phyloP scores from a whole-genome alignment of 2,888 invertebrate species.

The Suillia variegata region DNA sequence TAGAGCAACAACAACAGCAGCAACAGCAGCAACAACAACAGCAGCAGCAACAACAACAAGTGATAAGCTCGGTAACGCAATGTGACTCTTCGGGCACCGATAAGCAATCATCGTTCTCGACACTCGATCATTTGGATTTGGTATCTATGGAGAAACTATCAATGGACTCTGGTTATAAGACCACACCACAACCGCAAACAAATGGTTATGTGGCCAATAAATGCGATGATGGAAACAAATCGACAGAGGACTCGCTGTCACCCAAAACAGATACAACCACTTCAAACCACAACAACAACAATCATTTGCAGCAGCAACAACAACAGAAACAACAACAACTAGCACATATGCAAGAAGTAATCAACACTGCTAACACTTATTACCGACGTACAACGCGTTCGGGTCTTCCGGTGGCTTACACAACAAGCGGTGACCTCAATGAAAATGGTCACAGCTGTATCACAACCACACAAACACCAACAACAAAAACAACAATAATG shows the following conservation, averaged over 20 bases:
- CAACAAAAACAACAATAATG: too few species aligned
- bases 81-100: constrained; percentile 47
- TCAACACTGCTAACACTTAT: constrained; percentile 36
- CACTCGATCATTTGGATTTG: constrained; percentile 53
- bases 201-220: constrained; percentile 41
- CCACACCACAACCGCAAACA: constrained; percentile 50
- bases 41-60: constrained; percentile 26
- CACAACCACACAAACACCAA: constrained; percentile 21
- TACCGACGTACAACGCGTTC: constrained; percentile 53
- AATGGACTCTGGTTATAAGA: constrained; percentile 59
- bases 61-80: constrained; percentile 23
- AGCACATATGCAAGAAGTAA: constrained; percentile 6
- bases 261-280: constrained; percentile 47
- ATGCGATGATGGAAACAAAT: constrained; percentile 37
- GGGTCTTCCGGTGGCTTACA: constrained; percentile 51
- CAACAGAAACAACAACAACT: not conserved
- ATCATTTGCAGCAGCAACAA: not conserved
- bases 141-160: constrained; percentile 58
- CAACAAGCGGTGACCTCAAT: constrained; percentile 22
- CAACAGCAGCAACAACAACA: constrained; percentile 40
- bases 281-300: constrained; percentile 15
- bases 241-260: constrained; percentile 49
- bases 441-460: not conserved
- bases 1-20: constrained; percentile 44
- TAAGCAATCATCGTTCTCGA: constrained; percentile 48